Evolutionary conservation across 2,888 invertebrate genomes (phyloP), one percentile per base, ranked within the genome.

Genomic region (Ectemnius cavifrons): DNA sequence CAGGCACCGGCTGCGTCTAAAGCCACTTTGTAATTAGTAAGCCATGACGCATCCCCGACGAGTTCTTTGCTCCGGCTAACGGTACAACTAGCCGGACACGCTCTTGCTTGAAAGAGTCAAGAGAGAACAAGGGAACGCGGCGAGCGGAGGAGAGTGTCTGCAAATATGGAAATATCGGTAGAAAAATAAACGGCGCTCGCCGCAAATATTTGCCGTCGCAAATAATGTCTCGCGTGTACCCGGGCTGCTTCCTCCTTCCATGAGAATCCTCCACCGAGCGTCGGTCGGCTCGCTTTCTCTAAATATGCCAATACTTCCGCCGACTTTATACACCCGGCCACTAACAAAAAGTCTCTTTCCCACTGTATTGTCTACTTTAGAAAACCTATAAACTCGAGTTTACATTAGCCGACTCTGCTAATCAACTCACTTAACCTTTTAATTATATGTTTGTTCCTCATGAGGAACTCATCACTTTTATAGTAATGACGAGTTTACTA

Each of bases 41-140:
- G 60, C 64, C 71, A 16, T 71, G 80, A 78, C 80, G 63, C 76
- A 69, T 56, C 47, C 57, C 37, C 37, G 64, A 58, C 68, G 66
- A 59, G 70, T 56, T 71, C 72, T 70, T 70, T 63, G 61, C 69
- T 23, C 20, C 18, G 58, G 14, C 58, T 79, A 80, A 80, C 80
- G 78, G 80, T 80, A 67, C 75, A 71, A 71, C 70, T 23, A 23
- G 37, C 37, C 46, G 52, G 52, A 28, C 68, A 47, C 61, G 66
- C 57, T 45, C 56, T 78, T 68, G 65, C 67, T 23, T 20, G 49
- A 20, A 66, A 3, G 69, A 72, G 14, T 11, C 37, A 56, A 27
- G 49, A 20, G 18, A 63, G 46, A 16, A 8, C 20, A 20, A 45
- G n/a, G 45, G 20, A 65, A 49, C 49, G 49, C 4, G 49, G 16